Evolutionary conservation across 2,888 invertebrate genomes (phyloP), one percentile per base, ranked within the genome.

Genomic region (Crepidodera aurea): DNA sequence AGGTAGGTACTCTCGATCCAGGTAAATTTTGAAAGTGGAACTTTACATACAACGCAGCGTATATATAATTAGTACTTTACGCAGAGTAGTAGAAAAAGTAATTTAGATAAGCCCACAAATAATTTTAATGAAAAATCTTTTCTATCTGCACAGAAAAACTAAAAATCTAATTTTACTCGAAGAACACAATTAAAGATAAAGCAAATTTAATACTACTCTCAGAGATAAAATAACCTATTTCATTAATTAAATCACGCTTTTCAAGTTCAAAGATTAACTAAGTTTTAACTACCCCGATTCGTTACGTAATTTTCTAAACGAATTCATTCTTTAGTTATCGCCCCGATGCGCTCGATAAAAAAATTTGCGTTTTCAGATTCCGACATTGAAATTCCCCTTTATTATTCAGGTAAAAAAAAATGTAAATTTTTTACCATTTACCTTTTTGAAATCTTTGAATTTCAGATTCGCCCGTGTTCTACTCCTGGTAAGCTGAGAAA

Each of bases 381-480:
- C 46, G 27, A 10, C 46, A 27, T 27, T 25, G 46, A 15, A 46
- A 46, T 46, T 46, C 25, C 25, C 8, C 27, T 46, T 46, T 25
- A 46, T 46, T 46, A 46, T 46, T 46, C 46, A 27, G 27, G 46
- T 42, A 42, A 42, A 46, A 46, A 40, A 44, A 46, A 40, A 40
- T 46, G 46, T 46, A 46, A 46, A 46, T 46, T 46, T 44, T 46
- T 46, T 46, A 46, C 12, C 46, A 22, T 46, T 46, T 27, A 46
- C 46, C 46, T 46, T 46, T 46, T 13, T 25, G 25, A 25, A 13
- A 13, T 15, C 13, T 46, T 46, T 46, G 46, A n/a, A 46, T 46
- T 46, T 25, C 46, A 46, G 25, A 46, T 46, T 46, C 40, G 15
- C 18, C 16, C 10, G 40, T 18, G n/a, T 37, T 37, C 15, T 13